phyloP scores from a whole-genome alignment of 2,888 invertebrate species.

The Perizoma flavofasciatum region DNA sequence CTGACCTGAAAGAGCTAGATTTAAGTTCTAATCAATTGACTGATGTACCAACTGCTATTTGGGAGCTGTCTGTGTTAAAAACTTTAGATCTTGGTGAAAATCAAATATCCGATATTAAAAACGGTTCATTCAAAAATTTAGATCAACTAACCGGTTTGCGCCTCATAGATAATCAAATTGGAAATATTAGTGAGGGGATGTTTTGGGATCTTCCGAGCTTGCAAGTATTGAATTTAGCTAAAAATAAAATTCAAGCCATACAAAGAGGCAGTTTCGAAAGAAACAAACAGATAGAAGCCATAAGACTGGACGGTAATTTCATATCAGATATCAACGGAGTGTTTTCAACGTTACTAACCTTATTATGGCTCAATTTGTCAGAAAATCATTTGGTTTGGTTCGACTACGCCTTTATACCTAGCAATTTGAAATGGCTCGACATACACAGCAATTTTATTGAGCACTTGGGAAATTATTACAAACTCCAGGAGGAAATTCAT shows the following conservation, averaged over 20 bases:
- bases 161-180: constrained; percentile 94
- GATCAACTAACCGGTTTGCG: constrained; percentile 94
- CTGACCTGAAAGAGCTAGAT: constrained; percentile 94
- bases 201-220: constrained; percentile 92
- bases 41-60: constrained; percentile 91
- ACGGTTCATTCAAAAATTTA: constrained; percentile 93
- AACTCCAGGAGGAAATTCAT: constrained; percentile 90
- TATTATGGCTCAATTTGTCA: constrained; percentile 94
- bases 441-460: constrained; percentile 95
- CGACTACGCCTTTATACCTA: constrained; percentile 95
- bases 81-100: constrained; percentile 96
- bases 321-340: constrained; percentile 95
- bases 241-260: constrained; percentile 93
- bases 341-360: constrained; percentile 91
- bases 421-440: constrained; percentile 94
- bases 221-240: constrained; percentile 93
- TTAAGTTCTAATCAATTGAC: constrained; percentile 93
- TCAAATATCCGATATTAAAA: constrained; percentile 91
- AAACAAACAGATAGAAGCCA: constrained; percentile 92
- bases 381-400: constrained; percentile 97
- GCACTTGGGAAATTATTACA: constrained; percentile 93
- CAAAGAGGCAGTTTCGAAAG: constrained; percentile 93
- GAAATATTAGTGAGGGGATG: constrained; percentile 92
- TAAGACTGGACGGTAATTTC: constrained; percentile 94
- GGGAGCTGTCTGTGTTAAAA: constrained; percentile 91